Base-by-base conservation (phyloP, 2,888 invertebrate species). In the Eupeodes latifasciatus region DNA sequence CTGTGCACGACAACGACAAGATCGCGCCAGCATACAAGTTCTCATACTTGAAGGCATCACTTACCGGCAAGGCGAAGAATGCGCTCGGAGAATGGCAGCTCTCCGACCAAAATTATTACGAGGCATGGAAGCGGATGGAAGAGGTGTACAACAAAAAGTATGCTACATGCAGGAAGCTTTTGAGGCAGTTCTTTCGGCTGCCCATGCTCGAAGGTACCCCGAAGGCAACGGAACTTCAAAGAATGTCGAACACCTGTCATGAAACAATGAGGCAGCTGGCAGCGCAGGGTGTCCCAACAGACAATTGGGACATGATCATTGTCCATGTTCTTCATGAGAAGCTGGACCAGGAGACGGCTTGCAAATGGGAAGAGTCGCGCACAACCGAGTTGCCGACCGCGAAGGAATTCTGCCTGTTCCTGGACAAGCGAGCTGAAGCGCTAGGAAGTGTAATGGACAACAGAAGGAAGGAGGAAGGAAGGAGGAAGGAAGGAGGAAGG, bases 351-450 rank as follows among this genome's bases (percentile, higher is more conserved):
- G 57, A 57, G 57, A 72, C 47, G 2, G 72, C 59, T 1, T 72
- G 72, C 27, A 72, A 72, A 27, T 72, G 72, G 57, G 59, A 72
- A 7, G 59, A 72, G 19, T 2, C 72, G 1, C 72, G 72, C 6
- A 47, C 47, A 7, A 44, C 59, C 2, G 72, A 59, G 11, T 3
- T 3, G 9, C 57, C 57, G 9, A 59, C 57, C 0, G 40, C 40
- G 40, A 40, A 40, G 40, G 40, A 40, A 19, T 19, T 19, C 19
- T 19, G 40, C 9, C 40, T 7, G 9, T 40, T 40, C 9, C 9
- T 40, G 40, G 40, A 40, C 40, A 40, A 40, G 9, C 40, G 9
- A 40, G 40, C 40, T 5, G 40, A 40, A 9, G 40, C 19, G 1
- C 19, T 19, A 19, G 19, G 19, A 19, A 19, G 19, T 19, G 19